Conservation (phyloP, 2,113 vertebrate species). For the Trochalopteron elliotii region DNA sequence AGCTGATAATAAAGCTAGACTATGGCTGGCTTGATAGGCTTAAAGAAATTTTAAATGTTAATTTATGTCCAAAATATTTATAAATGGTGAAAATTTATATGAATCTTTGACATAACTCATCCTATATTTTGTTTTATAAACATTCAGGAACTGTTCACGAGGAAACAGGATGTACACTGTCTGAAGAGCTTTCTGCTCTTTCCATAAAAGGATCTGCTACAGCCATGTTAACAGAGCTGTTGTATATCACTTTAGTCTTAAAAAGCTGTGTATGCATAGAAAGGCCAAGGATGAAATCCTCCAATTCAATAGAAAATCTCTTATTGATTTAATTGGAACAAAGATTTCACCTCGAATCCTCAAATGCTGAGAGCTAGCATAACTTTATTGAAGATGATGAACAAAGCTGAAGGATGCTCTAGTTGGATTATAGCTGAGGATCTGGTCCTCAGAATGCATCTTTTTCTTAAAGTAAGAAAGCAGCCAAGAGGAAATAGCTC, state of each 20-base stretch:
- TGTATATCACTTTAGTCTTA: slow-evolving; percentile 41
- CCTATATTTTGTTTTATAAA: slow-evolving; percentile 60
- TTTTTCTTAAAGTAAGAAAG: background rate
- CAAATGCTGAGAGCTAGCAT: background rate
- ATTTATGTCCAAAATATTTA: slow-evolving; percentile 52
- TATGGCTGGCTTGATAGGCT: background rate
- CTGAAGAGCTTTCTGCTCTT: slow-evolving; percentile 35
- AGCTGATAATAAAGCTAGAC: background rate
- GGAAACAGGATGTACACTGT: slow-evolving; percentile 44
- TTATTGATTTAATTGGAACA: slow-evolving; percentile 34
- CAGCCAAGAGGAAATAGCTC: background rate
- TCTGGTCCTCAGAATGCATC: background rate
- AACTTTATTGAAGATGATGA: slow-evolving; percentile 6
- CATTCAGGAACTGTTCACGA: background rate
- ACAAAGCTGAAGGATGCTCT: background rate
- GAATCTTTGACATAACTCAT: slow-evolving; percentile 21
- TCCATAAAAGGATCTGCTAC: slow-evolving; percentile 57
- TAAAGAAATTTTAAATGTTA: slow-evolving; percentile 17
- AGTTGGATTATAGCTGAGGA: background rate
- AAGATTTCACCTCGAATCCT: slow-evolving; percentile 4
- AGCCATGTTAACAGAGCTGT: slow-evolving; percentile 20
- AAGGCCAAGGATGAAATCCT: background rate
- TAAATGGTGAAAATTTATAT: slow-evolving; percentile 33
- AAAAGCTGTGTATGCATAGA: background rate
- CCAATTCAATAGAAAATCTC: background rate